These are phyloP conservation scores for Molanna angustata DNA, from an alignment of 2,888 invertebrate species.

Conservation along the genomic window DNA sequence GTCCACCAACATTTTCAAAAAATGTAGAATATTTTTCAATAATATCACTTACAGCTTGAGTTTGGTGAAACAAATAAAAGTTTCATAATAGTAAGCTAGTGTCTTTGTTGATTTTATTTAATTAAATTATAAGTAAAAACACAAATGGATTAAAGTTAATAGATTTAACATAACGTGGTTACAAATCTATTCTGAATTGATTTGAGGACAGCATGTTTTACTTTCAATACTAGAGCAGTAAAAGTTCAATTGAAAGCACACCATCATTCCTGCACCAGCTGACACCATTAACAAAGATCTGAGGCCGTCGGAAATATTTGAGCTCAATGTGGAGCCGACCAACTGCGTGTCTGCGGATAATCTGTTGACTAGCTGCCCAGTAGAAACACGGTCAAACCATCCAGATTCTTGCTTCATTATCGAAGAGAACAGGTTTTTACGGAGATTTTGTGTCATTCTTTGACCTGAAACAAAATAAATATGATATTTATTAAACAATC, in stretches of 20 bases:
- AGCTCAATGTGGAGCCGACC: slow-evolving; percentile 88
- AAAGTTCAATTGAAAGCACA: slow-evolving; percentile 45
- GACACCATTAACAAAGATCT: slow-evolving; percentile 82
- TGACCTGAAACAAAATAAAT: slow-evolving; percentile 60
- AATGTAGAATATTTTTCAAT: too few species aligned
- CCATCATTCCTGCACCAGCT: slow-evolving; percentile 94
- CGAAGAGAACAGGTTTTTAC: slow-evolving; percentile 74
- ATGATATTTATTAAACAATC: not conserved
- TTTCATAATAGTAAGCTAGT: too few species aligned
- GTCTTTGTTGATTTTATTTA: too few species aligned
- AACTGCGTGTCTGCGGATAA: slow-evolving; percentile 87
- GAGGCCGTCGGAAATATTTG: slow-evolving; percentile 92
- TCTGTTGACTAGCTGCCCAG: slow-evolving; percentile 90
- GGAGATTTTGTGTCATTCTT: slow-evolving; percentile 77
- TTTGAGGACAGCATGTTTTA: too few species aligned
- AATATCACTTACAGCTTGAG: too few species aligned
- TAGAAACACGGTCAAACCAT: slow-evolving; percentile 87
- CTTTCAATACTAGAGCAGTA: too few species aligned
- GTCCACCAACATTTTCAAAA: too few species aligned
- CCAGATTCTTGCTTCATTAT: slow-evolving; percentile 85
- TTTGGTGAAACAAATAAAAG: too few species aligned
- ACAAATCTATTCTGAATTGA: too few species aligned
- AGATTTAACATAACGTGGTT: too few species aligned
- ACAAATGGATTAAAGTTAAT: too few species aligned
- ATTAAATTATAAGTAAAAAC: too few species aligned